Conservation (phyloP, 2,888 invertebrate species). For the Torymus tubicola region DNA sequence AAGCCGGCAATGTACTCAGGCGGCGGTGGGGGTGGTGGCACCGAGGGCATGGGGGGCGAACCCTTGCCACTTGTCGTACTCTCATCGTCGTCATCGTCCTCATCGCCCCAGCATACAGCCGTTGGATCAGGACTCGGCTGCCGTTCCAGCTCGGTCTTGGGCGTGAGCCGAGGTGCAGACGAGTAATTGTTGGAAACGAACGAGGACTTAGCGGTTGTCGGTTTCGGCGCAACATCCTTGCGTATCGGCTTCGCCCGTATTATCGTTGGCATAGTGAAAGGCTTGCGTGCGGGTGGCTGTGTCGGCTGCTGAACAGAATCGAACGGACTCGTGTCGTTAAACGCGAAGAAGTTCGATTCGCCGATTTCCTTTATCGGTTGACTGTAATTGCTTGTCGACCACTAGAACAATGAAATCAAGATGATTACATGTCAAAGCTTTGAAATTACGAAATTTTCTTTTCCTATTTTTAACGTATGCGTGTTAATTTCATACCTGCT, state of each 20-base stretch:
- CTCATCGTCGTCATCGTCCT: slow-evolving; percentile 78
- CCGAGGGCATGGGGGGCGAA: slow-evolving; percentile 88
- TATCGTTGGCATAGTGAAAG: slow-evolving; percentile 83
- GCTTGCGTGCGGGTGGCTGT: slow-evolving; percentile 59
- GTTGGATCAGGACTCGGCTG: no score
- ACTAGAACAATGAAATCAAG: slow-evolving; percentile 10
- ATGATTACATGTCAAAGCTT: no score
- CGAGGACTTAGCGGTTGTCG: not conserved
- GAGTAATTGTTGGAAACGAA: slow-evolving; percentile 48
- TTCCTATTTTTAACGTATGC: not conserved
- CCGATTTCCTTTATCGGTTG: slow-evolving; percentile 64
- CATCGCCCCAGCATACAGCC: slow-evolving; percentile 64
- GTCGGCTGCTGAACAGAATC: slow-evolving; percentile 25
- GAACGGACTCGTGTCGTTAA: slow-evolving; percentile 59
- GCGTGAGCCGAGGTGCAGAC: slow-evolving; percentile 36
- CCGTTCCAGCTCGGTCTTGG: not conserved
- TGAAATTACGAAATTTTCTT: no score
- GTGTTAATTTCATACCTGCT: slow-evolving; percentile 41
- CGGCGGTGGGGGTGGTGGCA: slow-evolving; percentile 88
- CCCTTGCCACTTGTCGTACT: slow-evolving; percentile 68
- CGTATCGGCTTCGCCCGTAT: slow-evolving; percentile 83
- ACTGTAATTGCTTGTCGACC: slow-evolving; percentile 16
- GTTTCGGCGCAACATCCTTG: slow-evolving; percentile 71
- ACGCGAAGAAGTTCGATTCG: slow-evolving; percentile 68
- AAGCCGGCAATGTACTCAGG: slow-evolving; percentile 71